Base-by-base conservation (phyloP, 2,888 invertebrate species). In the Metalampra italica region DNA sequence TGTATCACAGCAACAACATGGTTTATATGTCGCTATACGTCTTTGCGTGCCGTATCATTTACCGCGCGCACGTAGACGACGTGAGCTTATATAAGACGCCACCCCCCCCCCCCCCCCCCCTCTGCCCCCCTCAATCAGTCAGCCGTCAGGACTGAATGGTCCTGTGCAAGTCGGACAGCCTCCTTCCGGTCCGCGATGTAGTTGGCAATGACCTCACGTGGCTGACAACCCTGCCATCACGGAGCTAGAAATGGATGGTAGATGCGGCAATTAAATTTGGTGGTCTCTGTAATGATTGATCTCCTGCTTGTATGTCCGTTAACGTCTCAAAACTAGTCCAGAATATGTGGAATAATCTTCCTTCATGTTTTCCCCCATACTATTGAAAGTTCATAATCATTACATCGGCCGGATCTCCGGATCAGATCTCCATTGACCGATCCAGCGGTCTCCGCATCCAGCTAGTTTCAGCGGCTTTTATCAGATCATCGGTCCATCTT, bases 131-230 rank as follows among this genome's bases (percentile, higher is more conserved):
- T 58, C 49, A 46, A 47, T 61, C 50, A 51, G 52, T 52, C 59
- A 55, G 56, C 56, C 59, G 59, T 60, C 56, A 47, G 49, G 46
- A 48, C 37, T 45, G 52, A 49, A 46, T 46, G 46, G 43, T 53
- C 45, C 29, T 34, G 40, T 43, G 29, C 29, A 34, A 37, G 15
- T 34, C 15, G 36, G 59, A 64, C 59, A 64, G 60, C 65, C 66
- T 72, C 56, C 66, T 67, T 70, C 68, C 63, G 68, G 66, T 50
- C 56, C 56, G 44, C 50, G 62, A n/a, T n/a, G 62, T 55, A 47
- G 61, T 68, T 59, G 71, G 56, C 63, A 69, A 55, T 67, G 70
- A 68, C 72, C 71, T 70, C 68, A 57, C 52, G 38, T 51, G 57
- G 49, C 51, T 54, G 58, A 53, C 56, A 63, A 56, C 61, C 59